Base-by-base conservation (phyloP, 2,888 invertebrate genomes). In the Noctuana brunneofusca region DNA sequence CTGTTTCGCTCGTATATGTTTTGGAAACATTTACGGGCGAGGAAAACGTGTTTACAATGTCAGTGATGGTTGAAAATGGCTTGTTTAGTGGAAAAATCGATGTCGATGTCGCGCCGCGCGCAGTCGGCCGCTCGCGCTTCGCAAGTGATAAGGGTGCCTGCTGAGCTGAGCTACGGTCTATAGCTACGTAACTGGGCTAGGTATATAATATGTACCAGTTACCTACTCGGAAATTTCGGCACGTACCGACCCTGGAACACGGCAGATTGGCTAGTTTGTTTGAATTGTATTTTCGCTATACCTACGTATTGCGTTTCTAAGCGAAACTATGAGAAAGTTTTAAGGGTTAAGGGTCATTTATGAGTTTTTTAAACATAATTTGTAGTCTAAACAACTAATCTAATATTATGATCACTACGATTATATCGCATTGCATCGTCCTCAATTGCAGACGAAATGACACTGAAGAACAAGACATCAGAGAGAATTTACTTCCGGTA, bases 71-170 rank as follows among this genome's bases (percentile, higher is more conserved):
- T 83, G 74, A 75, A 78, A 87, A 85, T 86, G 85, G 78, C 78
- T 84, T 86, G 85, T 84, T 83, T 86, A 69, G 83, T 79, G 83
- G 85, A 84, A 89, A 89, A 89, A 89, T 88, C 89, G 88, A 88
- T 89, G 79, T 88, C 89, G 88, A 88, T 89, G 79, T 67, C 71
- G 78, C 82, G 88, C 78, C 84, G 87, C 87, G 89, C 89, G 89
- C 89, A 88, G 75, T 76, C 76, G 71, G 70, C 74, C 72, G 75
- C 76, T 74, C 74, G 69, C 64, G 55, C 64, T 75, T 74, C 79
- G 75, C 77, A 73, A 83, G 77, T 86, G 87, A 86, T 86, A 86
- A 86, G 78, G 75, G 68, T 63, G 57, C 66, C 69, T 65, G 68
- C 68, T 68, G 64, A 67, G 68, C 68, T 68, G 64, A 67, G 58